phyloP scores from a whole-genome alignment of 2,888 invertebrate genomes.

The Electrophaes corylata region DNA sequence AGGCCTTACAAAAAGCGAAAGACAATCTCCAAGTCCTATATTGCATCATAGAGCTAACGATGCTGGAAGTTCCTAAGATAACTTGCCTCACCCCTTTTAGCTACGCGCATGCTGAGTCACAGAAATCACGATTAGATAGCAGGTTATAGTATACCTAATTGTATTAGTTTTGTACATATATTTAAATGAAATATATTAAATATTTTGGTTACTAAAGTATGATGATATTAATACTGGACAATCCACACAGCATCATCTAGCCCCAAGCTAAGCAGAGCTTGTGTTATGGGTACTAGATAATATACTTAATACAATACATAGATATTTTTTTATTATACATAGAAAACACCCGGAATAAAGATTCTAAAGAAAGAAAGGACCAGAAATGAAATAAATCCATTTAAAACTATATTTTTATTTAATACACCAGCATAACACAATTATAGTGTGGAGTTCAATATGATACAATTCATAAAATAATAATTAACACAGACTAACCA shows the following conservation, averaged over 20 bases:
- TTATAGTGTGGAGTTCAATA: slow-evolving; percentile 72
- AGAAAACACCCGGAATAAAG: no score
- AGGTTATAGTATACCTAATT: slow-evolving; percentile 13
- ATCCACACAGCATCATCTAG: no score
- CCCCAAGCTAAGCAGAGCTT: no score
- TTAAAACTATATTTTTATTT: slow-evolving; percentile 77
- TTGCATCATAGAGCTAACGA: slow-evolving; percentile 72
- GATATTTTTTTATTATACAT: no score
- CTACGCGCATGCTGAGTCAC: slow-evolving; percentile 50
- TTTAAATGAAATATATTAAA: slow-evolving; percentile 2
- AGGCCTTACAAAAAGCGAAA: slow-evolving; percentile 71
- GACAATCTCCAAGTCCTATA: slow-evolving; percentile 68
- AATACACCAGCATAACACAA: slow-evolving; percentile 78
- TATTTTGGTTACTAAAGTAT: slow-evolving; percentile 13
- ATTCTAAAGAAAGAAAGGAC: neutral
- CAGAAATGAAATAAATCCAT: slow-evolving; percentile 42
- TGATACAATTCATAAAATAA: slow-evolving; percentile 74
- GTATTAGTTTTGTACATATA: slow-evolving; percentile 33
- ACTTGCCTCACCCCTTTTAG: slow-evolving; percentile 63
- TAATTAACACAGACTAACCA: slow-evolving; percentile 70
- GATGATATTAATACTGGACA: no score
- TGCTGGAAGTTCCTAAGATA: slow-evolving; percentile 64
- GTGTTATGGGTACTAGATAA: no score
- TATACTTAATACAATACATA: no score
- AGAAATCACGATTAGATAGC: slow-evolving; percentile 52